Base-by-base conservation (phyloP, 2,113 vertebrate species). In the Panthera tigris region DNA sequence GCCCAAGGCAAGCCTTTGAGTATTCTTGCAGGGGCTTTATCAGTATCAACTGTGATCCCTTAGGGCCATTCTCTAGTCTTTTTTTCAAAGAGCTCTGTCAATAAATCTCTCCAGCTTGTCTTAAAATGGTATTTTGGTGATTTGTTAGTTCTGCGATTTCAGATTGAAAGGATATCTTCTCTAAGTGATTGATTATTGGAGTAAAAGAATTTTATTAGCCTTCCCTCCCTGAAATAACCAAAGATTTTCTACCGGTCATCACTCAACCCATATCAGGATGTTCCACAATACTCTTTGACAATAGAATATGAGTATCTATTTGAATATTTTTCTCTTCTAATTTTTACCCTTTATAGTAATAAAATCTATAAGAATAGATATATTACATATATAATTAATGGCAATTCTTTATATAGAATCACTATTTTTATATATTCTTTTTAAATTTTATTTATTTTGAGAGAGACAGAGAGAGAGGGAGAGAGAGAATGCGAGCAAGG, bases 121-220 rank as follows among this genome's bases (percentile, higher is more conserved):
- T 87, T 50, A 87, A 48, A 50, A 48, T 55, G 41, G 23, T 74
- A 76, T 57, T 86, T 76, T 74, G 68, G 45, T 97, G 57, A 88
- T 45, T 89, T 92, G 78, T 89, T 83, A 90, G 41, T 88, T 92
- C 76, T 84, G 61, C 4, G 52, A 33, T 81, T 94, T 94, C 57
- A 63, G 33, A 81, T n/a, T 36, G 14, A 92, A 95, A 92, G 23
- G 23, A 95, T 92, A 73, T 7, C n/a, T 41, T 86, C 65, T 74
- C 55, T 50, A 88, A 39, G 48, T 74, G 7, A 76, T 76, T 74
- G 7, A 76, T 78, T 83, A 65, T 1, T 90, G 33, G 48, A 41
- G 27, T 25, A 79, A 69, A 5, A 94, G 31, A 78, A 76, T 48
- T 89, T 52, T 66, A 39, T 61, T 57, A 84, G 6, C 5, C 33